Evolutionary conservation across 2,888 invertebrate genomes (phyloP).

Genomic region (Disparrhopalites patrizii): DNA sequence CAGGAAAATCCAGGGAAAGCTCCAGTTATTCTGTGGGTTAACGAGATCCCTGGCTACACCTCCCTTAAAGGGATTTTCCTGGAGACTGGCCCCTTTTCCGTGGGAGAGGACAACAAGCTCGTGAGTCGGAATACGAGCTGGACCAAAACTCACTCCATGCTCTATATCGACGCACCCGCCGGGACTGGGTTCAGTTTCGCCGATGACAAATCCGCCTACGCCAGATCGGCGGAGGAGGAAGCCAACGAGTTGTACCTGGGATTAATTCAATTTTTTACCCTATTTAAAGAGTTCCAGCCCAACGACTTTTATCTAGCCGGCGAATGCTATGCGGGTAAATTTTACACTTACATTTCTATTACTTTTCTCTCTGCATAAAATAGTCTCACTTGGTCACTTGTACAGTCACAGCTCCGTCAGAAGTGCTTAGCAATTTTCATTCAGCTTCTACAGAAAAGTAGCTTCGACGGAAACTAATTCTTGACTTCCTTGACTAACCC

Average conservation of each 20-base stretch:
- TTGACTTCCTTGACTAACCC: too few relatives aligned
- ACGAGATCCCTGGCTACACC: neutral
- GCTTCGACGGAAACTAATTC: too few relatives aligned
- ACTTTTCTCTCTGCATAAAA: too few relatives aligned
- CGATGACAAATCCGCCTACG: neutral
- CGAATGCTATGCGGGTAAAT: neutral
- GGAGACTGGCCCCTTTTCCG: neutral
- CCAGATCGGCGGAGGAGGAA: neutral
- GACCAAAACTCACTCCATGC: neutral
- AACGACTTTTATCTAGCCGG: neutral
- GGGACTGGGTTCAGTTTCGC: constrained; percentile 55
- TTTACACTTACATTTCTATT: neutral
- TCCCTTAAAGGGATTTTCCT: neutral
- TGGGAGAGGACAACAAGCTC: neutral
- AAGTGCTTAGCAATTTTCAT: too few relatives aligned
- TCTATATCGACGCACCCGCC: constrained; percentile 89
- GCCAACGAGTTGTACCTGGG: neutral
- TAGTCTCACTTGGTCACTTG: too few relatives aligned
- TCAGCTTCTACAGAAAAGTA: too few relatives aligned
- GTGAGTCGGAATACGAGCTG: neutral
- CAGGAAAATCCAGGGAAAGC: neutral
- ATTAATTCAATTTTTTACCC: neutral
- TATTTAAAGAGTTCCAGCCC: neutral
- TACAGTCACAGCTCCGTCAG: too few relatives aligned
- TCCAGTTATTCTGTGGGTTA: too few relatives aligned